Evolutionary conservation across 2,888 invertebrate genomes (phyloP), one percentile per base, ranked within the genome.

Genomic region (Melieria picta): DNA sequence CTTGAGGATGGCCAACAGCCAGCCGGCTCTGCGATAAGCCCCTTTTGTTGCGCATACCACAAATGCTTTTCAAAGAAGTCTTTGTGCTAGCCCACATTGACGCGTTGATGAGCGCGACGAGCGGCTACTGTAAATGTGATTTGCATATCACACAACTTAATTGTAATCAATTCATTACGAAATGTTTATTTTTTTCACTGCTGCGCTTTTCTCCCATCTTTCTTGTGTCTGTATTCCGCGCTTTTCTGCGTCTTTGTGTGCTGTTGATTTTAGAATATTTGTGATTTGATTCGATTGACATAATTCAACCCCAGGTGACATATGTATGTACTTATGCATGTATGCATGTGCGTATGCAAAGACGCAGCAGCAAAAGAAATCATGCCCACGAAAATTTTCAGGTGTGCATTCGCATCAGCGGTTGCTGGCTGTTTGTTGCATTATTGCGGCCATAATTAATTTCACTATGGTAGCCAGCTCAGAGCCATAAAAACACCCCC

Each of bases 381-480:
- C 46, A 46, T 61, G 45, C 11, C n/a, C 61, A 16, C 13, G 61
- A 42, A 46, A 63, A 11, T 5, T 48, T 48, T 42, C 63, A 63
- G 47, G 63, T 63, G 63, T 50, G 46, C 46, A 60, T 4, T 45
- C n/a, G 46, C 13, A 16, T 4, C 6, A 13, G 16, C 11, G 11
- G 16, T 30, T 48, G 4, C 13, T 66, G 10, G 7, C n/a, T 42
- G 42, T 10, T 5, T 46, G 46, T 16, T 69, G 13, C 62, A 65
- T 79, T 78, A 79, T 80, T 79, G 78, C 72, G 77, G 78, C 73
- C 77, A 76, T 79, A 79, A 78, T 79, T 78, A 78, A 79, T 79
- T 80, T 81, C 79, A 79, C 79, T 79, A 80, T 80, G 78, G 76
- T 77, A 78, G 77, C 76, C 75, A 74, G 74, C 78, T 76, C 74